Evolutionary conservation across 2,113 vertebrate genomes (phyloP).

Genomic region (Hippocampus comes): DNA sequence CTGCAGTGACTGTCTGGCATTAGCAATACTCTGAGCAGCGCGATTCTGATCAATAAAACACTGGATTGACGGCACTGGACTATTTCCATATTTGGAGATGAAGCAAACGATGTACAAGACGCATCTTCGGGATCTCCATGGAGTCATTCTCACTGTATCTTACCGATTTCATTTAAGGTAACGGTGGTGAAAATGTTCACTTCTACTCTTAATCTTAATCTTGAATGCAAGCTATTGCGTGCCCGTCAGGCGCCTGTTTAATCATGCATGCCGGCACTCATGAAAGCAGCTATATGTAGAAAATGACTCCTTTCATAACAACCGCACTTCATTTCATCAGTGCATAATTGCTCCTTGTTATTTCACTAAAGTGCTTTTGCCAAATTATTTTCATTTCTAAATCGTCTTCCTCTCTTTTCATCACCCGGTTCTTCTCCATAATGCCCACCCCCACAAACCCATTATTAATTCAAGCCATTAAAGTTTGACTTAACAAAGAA

Average conservation of each 20-base stretch:
- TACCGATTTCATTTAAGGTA: not conserved
- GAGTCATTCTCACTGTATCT: not conserved
- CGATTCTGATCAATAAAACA: no score
- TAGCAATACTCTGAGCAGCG: no score
- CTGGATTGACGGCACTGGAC: no score
- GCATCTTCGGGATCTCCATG: not conserved
- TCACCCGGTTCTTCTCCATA: constrained; percentile 16
- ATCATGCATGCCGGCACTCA: constrained; percentile 15
- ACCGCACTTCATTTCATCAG: constrained; percentile 50
- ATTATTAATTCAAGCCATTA: constrained; percentile 13
- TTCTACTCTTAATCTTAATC: not conserved
- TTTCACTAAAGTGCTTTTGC: constrained; percentile 21
- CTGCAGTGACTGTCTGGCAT: no score
- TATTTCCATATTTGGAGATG: not conserved
- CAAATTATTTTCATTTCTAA: constrained; percentile 23
- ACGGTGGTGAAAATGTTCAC: not conserved
- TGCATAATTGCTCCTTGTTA: constrained; percentile 52
- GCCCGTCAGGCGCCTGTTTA: not conserved
- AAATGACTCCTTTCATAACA: constrained; percentile 51
- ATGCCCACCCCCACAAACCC: constrained; percentile 7
- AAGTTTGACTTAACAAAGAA: constrained; percentile 14
- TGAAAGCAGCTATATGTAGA: constrained; percentile 7
- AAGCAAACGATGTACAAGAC: not conserved
- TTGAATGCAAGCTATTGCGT: not conserved
- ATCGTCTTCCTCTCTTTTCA: constrained; percentile 7